These are phyloP conservation scores for Blomia tropicalis DNA, from an alignment of 2,888 invertebrate species.

Conservation along the genomic window DNA sequence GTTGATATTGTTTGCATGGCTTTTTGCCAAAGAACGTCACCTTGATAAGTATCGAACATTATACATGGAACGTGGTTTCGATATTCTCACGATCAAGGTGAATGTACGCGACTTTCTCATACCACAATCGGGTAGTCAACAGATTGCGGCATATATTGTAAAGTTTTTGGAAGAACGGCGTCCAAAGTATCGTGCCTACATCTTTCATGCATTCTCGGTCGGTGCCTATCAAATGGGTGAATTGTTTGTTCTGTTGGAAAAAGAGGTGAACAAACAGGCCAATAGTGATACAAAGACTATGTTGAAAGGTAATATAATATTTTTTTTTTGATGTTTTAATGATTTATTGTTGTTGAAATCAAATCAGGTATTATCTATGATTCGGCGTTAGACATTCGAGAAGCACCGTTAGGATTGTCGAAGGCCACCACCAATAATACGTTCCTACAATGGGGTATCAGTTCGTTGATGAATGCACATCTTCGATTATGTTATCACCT, in stretches of 20 bases:
- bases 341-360: background rate
- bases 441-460: slow-evolving; percentile 38
- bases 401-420: slow-evolving; percentile 42
- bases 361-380: slow-evolving; percentile 68
- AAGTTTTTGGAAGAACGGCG: slow-evolving; percentile 50
- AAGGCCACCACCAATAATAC: slow-evolving; percentile 41
- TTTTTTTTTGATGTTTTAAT: background rate
- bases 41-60: slow-evolving; percentile 64
- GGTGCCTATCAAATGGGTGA: slow-evolving; percentile 79
- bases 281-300: slow-evolving; percentile 6
- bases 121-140: slow-evolving; percentile 63
- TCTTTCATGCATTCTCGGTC: slow-evolving; percentile 77
- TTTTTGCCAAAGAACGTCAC: slow-evolving; percentile 64
- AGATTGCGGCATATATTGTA: slow-evolving; percentile 56
- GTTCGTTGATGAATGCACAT: slow-evolving; percentile 43
- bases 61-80: slow-evolving; percentile 67
- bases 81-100: slow-evolving; percentile 59
- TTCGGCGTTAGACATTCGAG: slow-evolving; percentile 49
- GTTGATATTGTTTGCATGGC: slow-evolving; percentile 68
- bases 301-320: slow-evolving; percentile 19
- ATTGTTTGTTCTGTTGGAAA: slow-evolving; percentile 41
- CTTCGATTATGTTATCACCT: slow-evolving; percentile 62
- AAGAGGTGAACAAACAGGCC: slow-evolving; percentile 7
- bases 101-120: slow-evolving; percentile 74
- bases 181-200: slow-evolving; percentile 46